phyloP scores from a whole-genome alignment of 2,888 invertebrate species.

The Heliconius ethilla region DNA sequence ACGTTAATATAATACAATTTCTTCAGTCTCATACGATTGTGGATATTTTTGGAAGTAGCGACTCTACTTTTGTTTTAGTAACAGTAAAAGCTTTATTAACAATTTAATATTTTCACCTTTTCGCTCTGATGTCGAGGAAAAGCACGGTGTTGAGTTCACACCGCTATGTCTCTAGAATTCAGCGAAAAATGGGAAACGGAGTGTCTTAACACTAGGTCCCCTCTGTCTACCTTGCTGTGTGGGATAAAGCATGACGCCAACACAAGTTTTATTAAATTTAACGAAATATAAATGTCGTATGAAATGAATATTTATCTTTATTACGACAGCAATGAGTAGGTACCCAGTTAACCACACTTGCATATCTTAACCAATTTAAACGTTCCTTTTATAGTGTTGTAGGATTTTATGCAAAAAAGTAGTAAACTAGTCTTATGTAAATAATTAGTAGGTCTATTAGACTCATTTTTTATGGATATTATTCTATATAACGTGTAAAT shows the following conservation, averaged over 20 bases:
- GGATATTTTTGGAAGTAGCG: background rate
- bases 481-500: slow-evolving; percentile 28
- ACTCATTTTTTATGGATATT: slow-evolving; percentile 42
- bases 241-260: no score
- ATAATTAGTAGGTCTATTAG: slow-evolving; percentile 43
- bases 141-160: no score
- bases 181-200: no score
- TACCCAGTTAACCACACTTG: slow-evolving; percentile 41
- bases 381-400: slow-evolving; percentile 41
- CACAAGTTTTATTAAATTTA: background rate
- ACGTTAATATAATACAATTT: background rate
- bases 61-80: background rate
- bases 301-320: slow-evolving; percentile 41
- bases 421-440: slow-evolving; percentile 46
- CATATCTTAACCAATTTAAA: slow-evolving; percentile 46
- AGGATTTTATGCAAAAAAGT: slow-evolving; percentile 46
- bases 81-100: background rate
- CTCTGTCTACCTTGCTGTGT: no score
- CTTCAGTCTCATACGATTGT: background rate
- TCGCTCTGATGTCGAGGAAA: no score
- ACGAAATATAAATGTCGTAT: slow-evolving; percentile 11
- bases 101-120: no score
- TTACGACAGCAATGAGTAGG: slow-evolving; percentile 42
- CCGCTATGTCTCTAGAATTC: no score
- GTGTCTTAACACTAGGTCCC: no score